Evolutionary conservation across 1,140 invertebrate species (phyloP).

Genomic region (Penaeus indicus): DNA sequence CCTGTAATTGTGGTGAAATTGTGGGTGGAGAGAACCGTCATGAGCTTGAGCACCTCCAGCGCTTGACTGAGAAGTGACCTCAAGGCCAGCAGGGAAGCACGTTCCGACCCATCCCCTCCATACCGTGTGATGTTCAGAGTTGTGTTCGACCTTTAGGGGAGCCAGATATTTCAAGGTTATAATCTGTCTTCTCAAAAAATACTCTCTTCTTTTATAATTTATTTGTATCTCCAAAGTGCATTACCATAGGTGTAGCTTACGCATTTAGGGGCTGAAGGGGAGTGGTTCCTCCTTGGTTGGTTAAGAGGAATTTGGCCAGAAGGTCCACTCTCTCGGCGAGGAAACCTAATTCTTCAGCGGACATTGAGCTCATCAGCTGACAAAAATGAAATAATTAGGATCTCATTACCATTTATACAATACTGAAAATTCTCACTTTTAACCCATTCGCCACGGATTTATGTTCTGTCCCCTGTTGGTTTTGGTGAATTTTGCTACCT

Average conservation of each 20-base stretch:
- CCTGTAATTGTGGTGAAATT: slow-evolving; percentile 53
- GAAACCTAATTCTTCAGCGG: slow-evolving; percentile 63
- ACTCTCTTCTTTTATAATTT: no score
- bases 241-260: slow-evolving; percentile 10
- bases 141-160: neutral
- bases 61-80: slow-evolving; percentile 49
- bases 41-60: slow-evolving; percentile 54
- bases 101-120: slow-evolving; percentile 47
- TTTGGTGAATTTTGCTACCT: no score
- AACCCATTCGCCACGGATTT: no score
- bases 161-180: neutral
- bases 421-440: neutral
- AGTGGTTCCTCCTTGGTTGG: slow-evolving; percentile 51
- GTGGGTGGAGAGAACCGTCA: slow-evolving; percentile 54
- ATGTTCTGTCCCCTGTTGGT: no score
- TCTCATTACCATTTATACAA: neutral
- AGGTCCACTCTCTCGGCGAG: slow-evolving; percentile 61
- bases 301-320: slow-evolving; percentile 57
- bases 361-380: slow-evolving; percentile 58
- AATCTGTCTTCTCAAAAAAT: no score
- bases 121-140: slow-evolving; percentile 2
- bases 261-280: slow-evolving; percentile 38
- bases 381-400: neutral
- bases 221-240: no score
- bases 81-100: slow-evolving; percentile 48